These are phyloP conservation scores for Odocoileus hemionus DNA, from an alignment of 2,113 vertebrate species.

Conservation along the genomic window DNA sequence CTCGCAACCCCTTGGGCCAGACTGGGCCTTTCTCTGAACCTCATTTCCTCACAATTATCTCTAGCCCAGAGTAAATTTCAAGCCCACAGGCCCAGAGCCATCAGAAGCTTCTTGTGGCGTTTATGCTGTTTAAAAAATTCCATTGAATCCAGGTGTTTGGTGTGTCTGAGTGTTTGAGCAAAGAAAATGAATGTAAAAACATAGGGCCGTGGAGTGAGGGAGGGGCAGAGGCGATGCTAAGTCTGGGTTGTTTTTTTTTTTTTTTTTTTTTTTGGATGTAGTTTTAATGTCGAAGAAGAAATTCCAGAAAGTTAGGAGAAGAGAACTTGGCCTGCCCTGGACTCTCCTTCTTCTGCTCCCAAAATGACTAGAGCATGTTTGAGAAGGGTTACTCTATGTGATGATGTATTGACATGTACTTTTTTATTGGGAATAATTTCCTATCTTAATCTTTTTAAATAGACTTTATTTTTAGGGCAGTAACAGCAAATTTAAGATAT, in stretches of 20 bases:
- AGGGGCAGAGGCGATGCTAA: too few species aligned
- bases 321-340: too few species aligned
- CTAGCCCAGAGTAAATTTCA: too few species aligned
- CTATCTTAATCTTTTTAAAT: neutral
- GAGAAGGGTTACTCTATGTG: neutral
- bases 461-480: neutral
- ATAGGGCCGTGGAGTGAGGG: neutral
- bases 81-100: fast-evolving
- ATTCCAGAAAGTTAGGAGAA: neutral
- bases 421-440: neutral
- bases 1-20: neutral
- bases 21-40: neutral
- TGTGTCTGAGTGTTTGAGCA: neutral
- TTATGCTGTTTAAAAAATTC: neutral
- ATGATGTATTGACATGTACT: neutral
- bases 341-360: neutral
- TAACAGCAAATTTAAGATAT: neutral
- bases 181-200: neutral
- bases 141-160: neutral
- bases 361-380: neutral
- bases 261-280: neutral
- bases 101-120: neutral
- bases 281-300: neutral
- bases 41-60: neutral
- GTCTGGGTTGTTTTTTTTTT: neutral